phyloP scores from a whole-genome alignment of 1,140 invertebrate genomes.

The Macrotrachela quadricornifera region DNA sequence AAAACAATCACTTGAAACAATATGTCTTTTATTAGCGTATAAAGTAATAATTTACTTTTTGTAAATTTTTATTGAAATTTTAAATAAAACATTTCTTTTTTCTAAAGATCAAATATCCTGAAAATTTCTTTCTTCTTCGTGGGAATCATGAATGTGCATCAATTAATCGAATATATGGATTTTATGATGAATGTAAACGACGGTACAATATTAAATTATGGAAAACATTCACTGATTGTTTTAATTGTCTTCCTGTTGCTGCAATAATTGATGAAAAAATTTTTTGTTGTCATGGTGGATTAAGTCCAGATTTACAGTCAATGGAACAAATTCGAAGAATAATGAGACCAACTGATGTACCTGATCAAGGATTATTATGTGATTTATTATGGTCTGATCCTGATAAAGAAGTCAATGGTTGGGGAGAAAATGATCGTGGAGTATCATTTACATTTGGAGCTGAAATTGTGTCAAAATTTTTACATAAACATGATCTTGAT shows the following conservation, averaged over 20 bases:
- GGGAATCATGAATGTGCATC: constrained; percentile 47
- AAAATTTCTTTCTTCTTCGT: constrained; percentile 66
- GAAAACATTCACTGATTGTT: constrained; percentile 38
- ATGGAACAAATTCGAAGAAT: constrained; percentile 39
- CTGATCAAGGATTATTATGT: constrained; percentile 39
- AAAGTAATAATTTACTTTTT: constrained; percentile 33
- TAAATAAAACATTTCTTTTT: neutral
- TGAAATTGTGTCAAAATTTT: constrained; percentile 38
- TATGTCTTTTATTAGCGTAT: constrained; percentile 61
- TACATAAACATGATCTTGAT: constrained; percentile 38
- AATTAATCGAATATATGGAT: constrained; percentile 42
- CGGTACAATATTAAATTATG: constrained; percentile 36
- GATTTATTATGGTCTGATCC: constrained; percentile 41
- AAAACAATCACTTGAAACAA: constrained; percentile 40
- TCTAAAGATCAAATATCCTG: constrained; percentile 59
- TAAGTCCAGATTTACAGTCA: constrained; percentile 36
- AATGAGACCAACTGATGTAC: constrained; percentile 38
- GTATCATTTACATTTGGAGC: constrained; percentile 38
- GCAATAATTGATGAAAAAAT: constrained; percentile 83
- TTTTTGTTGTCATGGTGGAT: constrained; percentile 79
- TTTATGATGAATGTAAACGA: constrained; percentile 42
- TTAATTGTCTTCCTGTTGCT: constrained; percentile 43
- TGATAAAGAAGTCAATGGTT: constrained; percentile 38
- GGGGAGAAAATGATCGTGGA: constrained; percentile 38
- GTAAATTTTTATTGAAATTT: neutral